Evolutionary conservation across 2,113 vertebrate genomes (phyloP).

Genomic region (Silurus glanis): DNA sequence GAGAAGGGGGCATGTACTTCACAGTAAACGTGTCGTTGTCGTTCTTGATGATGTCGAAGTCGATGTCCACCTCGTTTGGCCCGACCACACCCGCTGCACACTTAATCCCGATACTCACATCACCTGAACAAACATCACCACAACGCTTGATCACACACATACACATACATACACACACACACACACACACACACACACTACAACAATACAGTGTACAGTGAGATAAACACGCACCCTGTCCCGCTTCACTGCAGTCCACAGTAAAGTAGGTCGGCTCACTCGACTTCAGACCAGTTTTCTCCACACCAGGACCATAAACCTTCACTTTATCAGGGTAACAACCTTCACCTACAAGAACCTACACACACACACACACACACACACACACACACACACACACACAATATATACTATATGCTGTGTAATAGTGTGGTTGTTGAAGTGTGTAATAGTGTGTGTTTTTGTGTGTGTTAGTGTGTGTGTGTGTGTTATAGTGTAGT

Average conservation of each 20-base stretch:
- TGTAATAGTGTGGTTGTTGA: not conserved
- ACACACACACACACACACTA: not conserved
- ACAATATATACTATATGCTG: not conserved
- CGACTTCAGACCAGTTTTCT: constrained; percentile 92
- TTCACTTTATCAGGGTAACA: constrained; percentile 88
- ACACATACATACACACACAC: not conserved
- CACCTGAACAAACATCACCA: constrained; percentile 70
- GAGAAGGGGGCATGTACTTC: constrained; percentile 86
- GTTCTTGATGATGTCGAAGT: constrained; percentile 97
- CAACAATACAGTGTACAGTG: not conserved
- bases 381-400: not conserved
- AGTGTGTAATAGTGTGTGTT: not conserved
- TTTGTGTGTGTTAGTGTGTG: not conserved
- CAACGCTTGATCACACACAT: not conserved
- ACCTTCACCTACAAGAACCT: constrained; percentile 91
- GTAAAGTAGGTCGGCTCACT: constrained; percentile 96
- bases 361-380: constrained; percentile 30
- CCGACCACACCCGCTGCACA: constrained; percentile 89
- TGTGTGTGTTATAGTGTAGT: not conserved
- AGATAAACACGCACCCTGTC: constrained; percentile 78
- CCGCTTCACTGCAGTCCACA: constrained; percentile 90
- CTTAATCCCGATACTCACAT: constrained; percentile 96
- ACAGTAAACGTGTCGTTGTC: constrained; percentile 98
- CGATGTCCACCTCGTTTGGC: constrained; percentile 88
- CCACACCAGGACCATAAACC: constrained; percentile 90